Conservation (phyloP, 2,888 invertebrate species). For the Allolobophora icterica region DNA sequence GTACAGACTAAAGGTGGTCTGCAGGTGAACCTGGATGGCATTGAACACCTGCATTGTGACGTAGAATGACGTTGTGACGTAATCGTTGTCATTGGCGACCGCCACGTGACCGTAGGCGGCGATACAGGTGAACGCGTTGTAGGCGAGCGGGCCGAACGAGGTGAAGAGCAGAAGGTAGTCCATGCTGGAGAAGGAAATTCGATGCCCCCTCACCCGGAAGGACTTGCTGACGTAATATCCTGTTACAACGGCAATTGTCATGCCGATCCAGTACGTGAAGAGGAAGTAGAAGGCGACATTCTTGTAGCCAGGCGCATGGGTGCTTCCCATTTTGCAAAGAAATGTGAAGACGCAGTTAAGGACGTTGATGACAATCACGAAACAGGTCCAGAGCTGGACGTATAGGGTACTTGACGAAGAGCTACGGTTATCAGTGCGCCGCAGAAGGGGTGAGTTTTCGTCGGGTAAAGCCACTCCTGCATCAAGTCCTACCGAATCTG, state of each 20-base stretch:
- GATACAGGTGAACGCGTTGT: slow-evolving; percentile 24
- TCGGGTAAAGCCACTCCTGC: background rate
- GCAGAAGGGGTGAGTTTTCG: background rate
- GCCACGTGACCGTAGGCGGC: background rate
- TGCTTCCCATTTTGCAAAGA: background rate
- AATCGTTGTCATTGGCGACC: background rate
- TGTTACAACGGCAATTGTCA: background rate
- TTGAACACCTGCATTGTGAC: slow-evolving; percentile 15
- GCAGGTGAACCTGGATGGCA: background rate
- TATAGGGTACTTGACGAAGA: background rate
- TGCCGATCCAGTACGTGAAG: slow-evolving; percentile 29
- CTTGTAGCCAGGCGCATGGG: background rate
- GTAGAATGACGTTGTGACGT: background rate
- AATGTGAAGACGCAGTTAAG: slow-evolving; percentile 28
- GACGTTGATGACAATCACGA: slow-evolving; percentile 14
- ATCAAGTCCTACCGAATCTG: background rate
- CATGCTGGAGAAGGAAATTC: slow-evolving; percentile 18
- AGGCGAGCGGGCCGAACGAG: slow-evolving; percentile 26
- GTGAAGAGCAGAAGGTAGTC: slow-evolving; percentile 31
- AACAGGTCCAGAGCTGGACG: background rate
- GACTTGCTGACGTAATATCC: slow-evolving; percentile 21
- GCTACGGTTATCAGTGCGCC: background rate
- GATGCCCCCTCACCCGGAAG: slow-evolving; percentile 12
- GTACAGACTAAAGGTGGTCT: background rate
- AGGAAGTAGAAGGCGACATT: background rate